Evolutionary conservation across 2,888 invertebrate genomes (phyloP).

Genomic region (Lepidochitona cinerea): DNA sequence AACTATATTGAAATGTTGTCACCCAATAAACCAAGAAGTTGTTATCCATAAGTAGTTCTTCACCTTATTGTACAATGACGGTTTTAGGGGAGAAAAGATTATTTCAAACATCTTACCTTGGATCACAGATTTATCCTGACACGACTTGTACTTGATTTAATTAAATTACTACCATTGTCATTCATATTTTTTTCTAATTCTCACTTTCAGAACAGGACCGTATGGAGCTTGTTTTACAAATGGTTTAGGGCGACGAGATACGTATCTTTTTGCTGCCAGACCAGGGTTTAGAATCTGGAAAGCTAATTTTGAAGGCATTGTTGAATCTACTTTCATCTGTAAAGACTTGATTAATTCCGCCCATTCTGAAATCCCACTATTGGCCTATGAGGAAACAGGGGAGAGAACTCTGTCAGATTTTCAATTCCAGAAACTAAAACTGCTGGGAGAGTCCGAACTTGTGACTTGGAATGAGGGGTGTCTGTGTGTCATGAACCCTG

Average conservation of each 20-base stretch:
- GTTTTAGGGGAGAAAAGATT: too few species aligned
- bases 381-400: constrained; percentile 45
- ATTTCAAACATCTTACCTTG: too few species aligned
- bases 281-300: constrained; percentile 90
- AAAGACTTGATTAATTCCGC: constrained; percentile 74
- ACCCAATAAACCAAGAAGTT: too few species aligned
- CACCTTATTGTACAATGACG: too few species aligned
- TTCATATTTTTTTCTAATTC: too few species aligned
- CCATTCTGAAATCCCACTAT: constrained; percentile 41
- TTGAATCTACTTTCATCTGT: constrained; percentile 88
- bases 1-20: too few species aligned
- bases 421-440: constrained; percentile 78
- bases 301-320: constrained; percentile 81
- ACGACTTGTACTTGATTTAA: too few species aligned
- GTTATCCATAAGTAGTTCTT: too few species aligned
- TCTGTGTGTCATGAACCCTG: constrained; percentile 84
- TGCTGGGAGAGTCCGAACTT: constrained; percentile 81
- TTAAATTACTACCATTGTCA: too few species aligned
- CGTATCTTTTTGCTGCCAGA: constrained; percentile 82
- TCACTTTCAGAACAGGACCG: constrained; percentile 75
- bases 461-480: constrained; percentile 81
- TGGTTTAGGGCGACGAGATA: constrained; percentile 73
- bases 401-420: constrained; percentile 39
- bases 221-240: constrained; percentile 78
- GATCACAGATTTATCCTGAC: too few species aligned